phyloP scores from a whole-genome alignment of 2,113 vertebrate species.

The Conger conger region DNA sequence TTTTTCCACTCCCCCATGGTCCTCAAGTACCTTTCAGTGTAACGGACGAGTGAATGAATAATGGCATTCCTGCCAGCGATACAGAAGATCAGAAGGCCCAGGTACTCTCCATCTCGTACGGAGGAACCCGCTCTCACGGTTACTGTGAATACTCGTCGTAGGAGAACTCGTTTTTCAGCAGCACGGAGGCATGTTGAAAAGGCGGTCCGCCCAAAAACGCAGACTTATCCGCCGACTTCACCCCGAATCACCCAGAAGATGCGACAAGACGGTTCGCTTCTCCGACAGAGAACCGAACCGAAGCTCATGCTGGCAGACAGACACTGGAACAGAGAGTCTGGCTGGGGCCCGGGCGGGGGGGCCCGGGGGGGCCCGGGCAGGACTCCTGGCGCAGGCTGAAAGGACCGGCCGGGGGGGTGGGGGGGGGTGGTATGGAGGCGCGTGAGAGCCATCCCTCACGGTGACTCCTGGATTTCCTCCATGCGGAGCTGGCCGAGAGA shows the following conservation, averaged over 20 bases:
- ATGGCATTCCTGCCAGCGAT: slow-evolving; percentile 31
- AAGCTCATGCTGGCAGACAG: too few species aligned
- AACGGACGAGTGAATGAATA: slow-evolving; percentile 5
- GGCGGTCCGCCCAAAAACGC: not conserved
- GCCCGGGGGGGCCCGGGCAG: not conserved
- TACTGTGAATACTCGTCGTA: not conserved
- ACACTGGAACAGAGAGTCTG: too few species aligned
- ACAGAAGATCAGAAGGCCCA: slow-evolving; percentile 19
- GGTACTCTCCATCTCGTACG: not conserved
- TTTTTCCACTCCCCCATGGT: slow-evolving; percentile 24
- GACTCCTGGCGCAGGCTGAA: slow-evolving; percentile 8
- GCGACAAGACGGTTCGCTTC: not conserved
- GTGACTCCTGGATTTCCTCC: not conserved
- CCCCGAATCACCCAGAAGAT: not conserved
- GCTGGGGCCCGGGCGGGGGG: not conserved
- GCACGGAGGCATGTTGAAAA: not conserved
- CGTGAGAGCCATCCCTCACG: not conserved
- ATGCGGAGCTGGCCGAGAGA: not conserved
- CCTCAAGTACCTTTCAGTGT: slow-evolving; percentile 9
- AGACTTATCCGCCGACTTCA: too few species aligned
- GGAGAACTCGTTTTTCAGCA: not conserved
- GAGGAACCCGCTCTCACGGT: not conserved
- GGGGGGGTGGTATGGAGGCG: not conserved
- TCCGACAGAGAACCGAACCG: too few species aligned
- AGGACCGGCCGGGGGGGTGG: not conserved